Evolutionary conservation across 2,113 vertebrate species (phyloP).

Genomic region (Microcebus griseorufus): DNA sequence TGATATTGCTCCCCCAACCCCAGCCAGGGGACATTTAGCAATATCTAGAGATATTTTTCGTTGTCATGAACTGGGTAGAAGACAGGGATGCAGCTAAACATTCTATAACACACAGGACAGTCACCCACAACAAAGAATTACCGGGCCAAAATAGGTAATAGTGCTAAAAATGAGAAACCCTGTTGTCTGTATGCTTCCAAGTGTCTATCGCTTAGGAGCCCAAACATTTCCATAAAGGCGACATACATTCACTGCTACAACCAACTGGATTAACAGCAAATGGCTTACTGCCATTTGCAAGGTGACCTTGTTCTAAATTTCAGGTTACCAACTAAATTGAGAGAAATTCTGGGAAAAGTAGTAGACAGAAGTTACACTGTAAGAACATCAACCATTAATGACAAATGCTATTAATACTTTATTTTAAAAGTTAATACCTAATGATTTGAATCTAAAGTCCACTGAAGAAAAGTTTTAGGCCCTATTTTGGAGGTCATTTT

Average conservation of each 20-base stretch:
- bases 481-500: neutral
- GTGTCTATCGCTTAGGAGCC: neutral
- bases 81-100: neutral
- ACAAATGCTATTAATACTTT: neutral
- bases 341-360: neutral
- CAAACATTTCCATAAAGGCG: neutral
- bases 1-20: neutral
- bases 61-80: neutral
- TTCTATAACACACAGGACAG: neutral
- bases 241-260: neutral
- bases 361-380: neutral
- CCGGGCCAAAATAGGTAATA: neutral
- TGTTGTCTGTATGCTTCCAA: neutral
- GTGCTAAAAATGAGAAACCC: neutral
- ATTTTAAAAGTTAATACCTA: slow-evolving; percentile 17
- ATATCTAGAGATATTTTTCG: neutral
- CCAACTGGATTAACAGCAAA: neutral
- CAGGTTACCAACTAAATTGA: neutral
- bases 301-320: slow-evolving; percentile 1
- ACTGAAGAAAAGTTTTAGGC: neutral
- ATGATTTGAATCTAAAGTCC: neutral
- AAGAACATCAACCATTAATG: neutral
- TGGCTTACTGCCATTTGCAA: neutral
- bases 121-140: neutral
- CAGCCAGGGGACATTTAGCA: neutral